Evolutionary conservation across 2,113 vertebrate genomes (phyloP).

Genomic region (Polypterus senegalus): DNA sequence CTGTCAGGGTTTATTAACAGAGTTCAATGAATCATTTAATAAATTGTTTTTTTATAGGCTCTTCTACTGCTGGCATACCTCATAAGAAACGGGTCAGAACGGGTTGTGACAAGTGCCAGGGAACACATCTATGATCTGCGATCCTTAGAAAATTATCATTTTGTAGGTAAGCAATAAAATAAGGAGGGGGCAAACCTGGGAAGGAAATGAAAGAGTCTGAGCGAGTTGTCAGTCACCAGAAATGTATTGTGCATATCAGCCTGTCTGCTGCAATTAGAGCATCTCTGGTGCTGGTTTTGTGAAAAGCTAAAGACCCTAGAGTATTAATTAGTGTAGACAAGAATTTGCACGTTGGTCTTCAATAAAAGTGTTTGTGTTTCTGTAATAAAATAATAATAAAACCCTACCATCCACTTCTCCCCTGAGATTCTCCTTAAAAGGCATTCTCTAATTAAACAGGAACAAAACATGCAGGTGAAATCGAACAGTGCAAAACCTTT

Average conservation of each 20-base stretch:
- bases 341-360: slow-evolving; percentile 55
- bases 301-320: slow-evolving; percentile 72
- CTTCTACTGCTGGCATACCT: slow-evolving; percentile 89
- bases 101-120: slow-evolving; percentile 94
- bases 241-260: slow-evolving; percentile 50
- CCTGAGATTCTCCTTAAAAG: slow-evolving; percentile 68
- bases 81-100: slow-evolving; percentile 94
- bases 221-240: slow-evolving; percentile 66
- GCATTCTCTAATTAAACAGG: slow-evolving; percentile 73
- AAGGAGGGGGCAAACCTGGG: slow-evolving; percentile 47
- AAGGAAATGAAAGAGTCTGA: slow-evolving; percentile 73
- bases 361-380: slow-evolving; percentile 67
- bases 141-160: slow-evolving; percentile 97
- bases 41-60: slow-evolving; percentile 60
- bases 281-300: slow-evolving; percentile 70
- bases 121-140: slow-evolving; percentile 98
- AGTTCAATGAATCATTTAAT: too few species aligned
- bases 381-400: slow-evolving; percentile 72
- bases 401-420: too few species aligned
- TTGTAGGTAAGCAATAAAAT: slow-evolving; percentile 83
- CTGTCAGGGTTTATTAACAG: too few species aligned
- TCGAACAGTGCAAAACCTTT: too few species aligned
- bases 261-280: slow-evolving; percentile 69
- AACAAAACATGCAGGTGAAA: slow-evolving; percentile 64
- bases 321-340: slow-evolving; percentile 81